A percentile compares a stretch with the other conserved stretches of the same genome.
These are phyloP conservation scores for Hermaeophaga mercurialis DNA, from an alignment of 2,888 invertebrate species.

Conservation along the genomic window DNA sequence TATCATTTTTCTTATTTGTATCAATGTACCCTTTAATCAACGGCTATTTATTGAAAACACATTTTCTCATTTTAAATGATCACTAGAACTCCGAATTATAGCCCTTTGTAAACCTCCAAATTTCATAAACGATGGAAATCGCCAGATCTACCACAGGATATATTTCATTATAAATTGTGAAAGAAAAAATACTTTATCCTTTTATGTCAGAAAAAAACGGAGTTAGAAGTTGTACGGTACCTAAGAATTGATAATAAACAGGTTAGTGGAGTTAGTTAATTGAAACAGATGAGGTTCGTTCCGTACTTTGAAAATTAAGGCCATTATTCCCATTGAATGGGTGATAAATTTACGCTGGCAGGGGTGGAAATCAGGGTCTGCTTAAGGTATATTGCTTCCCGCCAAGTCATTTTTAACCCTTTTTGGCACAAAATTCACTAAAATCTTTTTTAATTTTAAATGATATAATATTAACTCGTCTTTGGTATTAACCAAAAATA, in stretches of 20 bases:
- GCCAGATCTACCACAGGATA: not conserved
- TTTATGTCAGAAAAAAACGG: conserved; percentile 9
- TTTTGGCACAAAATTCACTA: no score
- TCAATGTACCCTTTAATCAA: no score
- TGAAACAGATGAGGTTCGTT: conserved; percentile 30
- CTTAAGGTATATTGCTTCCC: not conserved
- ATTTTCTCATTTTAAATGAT: no score
- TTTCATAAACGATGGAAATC: conserved; percentile 12
- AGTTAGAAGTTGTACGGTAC: conserved; percentile 12
- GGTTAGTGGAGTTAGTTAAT: conserved; percentile 29
- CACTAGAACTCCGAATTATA: no score
- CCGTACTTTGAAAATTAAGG: conserved; percentile 27
- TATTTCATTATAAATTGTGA: conserved; percentile 10
- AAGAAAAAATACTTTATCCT: conserved; percentile 16
- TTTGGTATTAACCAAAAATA: no score
- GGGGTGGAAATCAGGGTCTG: conserved; percentile 3
- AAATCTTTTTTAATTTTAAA: no score
- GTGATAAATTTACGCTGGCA: conserved; percentile 19
- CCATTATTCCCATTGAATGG: conserved; percentile 29
- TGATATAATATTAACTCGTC: no score
- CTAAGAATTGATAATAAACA: conserved; percentile 32
- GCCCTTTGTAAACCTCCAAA: no score
- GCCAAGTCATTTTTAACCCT: no score
- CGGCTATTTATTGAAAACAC: no score
- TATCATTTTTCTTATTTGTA: no score